Base-by-base conservation (phyloP, 2,113 vertebrate species). In the Amphiprion percula region DNA sequence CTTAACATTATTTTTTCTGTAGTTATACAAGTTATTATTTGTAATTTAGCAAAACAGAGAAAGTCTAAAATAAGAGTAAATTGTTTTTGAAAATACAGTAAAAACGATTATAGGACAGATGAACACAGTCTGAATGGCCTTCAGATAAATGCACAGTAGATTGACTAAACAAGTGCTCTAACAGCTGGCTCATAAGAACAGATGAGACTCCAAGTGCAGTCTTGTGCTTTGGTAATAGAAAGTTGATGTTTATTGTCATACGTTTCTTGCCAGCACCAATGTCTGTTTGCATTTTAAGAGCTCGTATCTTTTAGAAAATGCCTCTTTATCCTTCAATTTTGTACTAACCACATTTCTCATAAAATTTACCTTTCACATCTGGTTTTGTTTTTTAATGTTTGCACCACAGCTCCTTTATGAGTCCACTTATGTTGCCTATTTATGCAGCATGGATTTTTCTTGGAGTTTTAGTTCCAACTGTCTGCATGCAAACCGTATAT, bases 111-210 rank as follows among this genome's bases (percentile, higher is more conserved):
- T 26, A 44, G 46, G 24, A 10, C 0, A 26, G 21, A 10, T 14
- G 24, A 67, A 28, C 14, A 24, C 15, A 37, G 11, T 53, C 24
- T 53, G 55, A 28, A 70, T 67, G 24, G 19, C 37, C 12, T 77
- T 58, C 47, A 61, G 5, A 8, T 67, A 17, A 63, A 47, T 9
- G 19, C 8, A 44, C 26, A 33, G n/a, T 8, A 24, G 24, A 47
- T 49, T 26, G 28, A 72, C 28, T 14, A 47, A 2, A 33, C 44
- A 47, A 15, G 8, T 4, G 1, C 49, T 16, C 24, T 54, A 0
- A 12, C 23, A 58, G 21, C 49, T 59, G 61, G 4, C 14, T 74
- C 49, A 66, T 61, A 21, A 84, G 16, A 56, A 50, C 44, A 73
- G 5, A 26, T 26, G 26, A 19, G n/a, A 79, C 17, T 62, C 11